Evolutionary conservation across 2,888 invertebrate species (phyloP), one percentile per base, ranked within the genome.

Genomic region (Suillia variegata): DNA sequence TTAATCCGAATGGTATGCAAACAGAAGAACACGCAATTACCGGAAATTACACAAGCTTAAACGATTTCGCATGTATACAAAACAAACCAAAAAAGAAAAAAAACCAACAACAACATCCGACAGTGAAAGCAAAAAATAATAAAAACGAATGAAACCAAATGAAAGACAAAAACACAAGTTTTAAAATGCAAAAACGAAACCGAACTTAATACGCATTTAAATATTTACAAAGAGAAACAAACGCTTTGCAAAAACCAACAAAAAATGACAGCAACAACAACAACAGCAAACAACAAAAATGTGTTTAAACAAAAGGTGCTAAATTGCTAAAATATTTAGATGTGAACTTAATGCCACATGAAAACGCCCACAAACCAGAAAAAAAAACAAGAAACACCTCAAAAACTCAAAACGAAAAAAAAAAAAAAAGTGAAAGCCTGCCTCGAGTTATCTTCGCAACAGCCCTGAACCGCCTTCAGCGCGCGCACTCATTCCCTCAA

Each of bases 271-370:
- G 33, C 13, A 33, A 33, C 13, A 33, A 13, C 8, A 33, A 13
- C 33, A 10, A 13, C 33, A 33, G 33, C 33, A 33, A 33, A 13
- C 20, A 45, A 51, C 12, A 22, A 51, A 1, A 52, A n/a, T n/a
- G n/a, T n/a, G n/a, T n/a, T 22, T 21, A 31, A 3, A 50, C 15
- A 51, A 51, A 58, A 66, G 73, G 74, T 74, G 74, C 62, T 58
- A 62, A 64, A 67, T 67, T 63, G 67, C 48, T 73, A 50, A 72
- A 72, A 74, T 73, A 74, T 72, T 74, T 69, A 68, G 38, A n/a
- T 38, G 38, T 38, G n/a, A 5, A 38, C 13, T n/a, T 5, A 5
- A 26, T 5, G 4, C 38, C 38, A 38, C 6, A 38, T 10, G 38
- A 3, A 10, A n/a, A 4, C 38, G 6, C 10, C 38, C 38, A 38